These are phyloP conservation scores for Pseudorectes ferrugineus DNA, from an alignment of 2,113 vertebrate genomes.

Conservation along the genomic window DNA sequence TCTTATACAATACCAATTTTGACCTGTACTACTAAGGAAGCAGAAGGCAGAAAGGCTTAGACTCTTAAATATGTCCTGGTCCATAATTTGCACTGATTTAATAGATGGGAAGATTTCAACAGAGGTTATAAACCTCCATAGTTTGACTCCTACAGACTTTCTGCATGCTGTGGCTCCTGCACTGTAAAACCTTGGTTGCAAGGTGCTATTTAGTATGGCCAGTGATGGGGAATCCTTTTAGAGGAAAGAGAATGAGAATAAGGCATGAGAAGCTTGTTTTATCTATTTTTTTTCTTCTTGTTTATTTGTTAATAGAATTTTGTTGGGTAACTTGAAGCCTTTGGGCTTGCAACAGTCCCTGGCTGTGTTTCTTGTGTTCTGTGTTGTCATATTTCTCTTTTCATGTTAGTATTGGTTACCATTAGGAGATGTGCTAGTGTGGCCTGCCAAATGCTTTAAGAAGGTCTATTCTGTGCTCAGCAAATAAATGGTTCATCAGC, in stretches of 20 bases:
- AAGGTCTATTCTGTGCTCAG: neutral
- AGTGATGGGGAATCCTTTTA: neutral
- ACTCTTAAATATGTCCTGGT: neutral
- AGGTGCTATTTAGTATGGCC: neutral
- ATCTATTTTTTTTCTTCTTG: neutral
- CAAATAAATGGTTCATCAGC: neutral
- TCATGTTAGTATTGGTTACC: neutral
- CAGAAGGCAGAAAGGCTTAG: neutral
- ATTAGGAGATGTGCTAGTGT: neutral
- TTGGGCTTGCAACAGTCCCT: neutral
- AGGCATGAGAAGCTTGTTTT: neutral
- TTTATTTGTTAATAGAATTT: neutral
- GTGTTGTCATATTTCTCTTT: neutral
- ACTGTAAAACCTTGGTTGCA: neutral
- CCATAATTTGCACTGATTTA: neutral
- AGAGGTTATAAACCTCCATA: neutral
- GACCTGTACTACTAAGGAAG: neutral
- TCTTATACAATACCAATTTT: neutral
- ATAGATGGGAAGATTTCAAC: neutral
- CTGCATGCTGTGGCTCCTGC: neutral
- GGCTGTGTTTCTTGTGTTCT: neutral
- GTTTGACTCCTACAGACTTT: neutral
- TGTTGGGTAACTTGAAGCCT: neutral
- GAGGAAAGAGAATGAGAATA: neutral
- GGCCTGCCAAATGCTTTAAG: neutral